These are phyloP conservation scores for Branchellion lobata DNA, from an alignment of 2,888 invertebrate genomes.

Conservation along the genomic window DNA sequence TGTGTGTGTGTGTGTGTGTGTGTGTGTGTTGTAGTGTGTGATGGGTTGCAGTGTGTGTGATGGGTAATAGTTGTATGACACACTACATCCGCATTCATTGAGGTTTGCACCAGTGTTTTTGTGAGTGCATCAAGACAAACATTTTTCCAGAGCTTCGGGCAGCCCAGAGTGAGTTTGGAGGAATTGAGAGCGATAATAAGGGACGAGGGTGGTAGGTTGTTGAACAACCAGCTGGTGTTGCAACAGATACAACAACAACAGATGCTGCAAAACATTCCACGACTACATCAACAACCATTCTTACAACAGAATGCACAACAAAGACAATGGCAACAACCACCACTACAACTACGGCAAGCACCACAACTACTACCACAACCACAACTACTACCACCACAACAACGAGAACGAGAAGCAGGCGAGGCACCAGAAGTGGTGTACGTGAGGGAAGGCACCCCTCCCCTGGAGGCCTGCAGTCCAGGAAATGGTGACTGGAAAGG, in stretches of 20 bases:
- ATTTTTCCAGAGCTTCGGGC: slow-evolving; percentile 34
- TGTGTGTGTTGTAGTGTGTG: too few relatives aligned
- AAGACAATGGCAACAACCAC: background rate
- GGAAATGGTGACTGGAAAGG: slow-evolving; percentile 59
- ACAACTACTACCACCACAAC: background rate
- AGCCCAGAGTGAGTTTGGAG: slow-evolving; percentile 57
- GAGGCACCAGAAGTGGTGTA: background rate
- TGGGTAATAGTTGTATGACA: too few relatives aligned
- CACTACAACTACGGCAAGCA: too few relatives aligned
- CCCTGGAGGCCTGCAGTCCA: slow-evolving; percentile 19
- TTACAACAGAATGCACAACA: background rate
- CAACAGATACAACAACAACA: background rate
- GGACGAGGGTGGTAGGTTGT: slow-evolving; percentile 49
- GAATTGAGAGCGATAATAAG: slow-evolving; percentile 58
- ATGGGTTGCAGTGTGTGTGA: too few relatives aligned
- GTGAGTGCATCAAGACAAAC: background rate
- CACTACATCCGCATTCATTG: too few relatives aligned
- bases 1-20: too few relatives aligned
- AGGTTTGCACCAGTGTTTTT: too few relatives aligned
- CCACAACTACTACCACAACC: background rate
- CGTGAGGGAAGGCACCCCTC: background rate
- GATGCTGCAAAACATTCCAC: background rate
- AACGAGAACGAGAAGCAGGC: background rate
- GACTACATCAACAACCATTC: background rate
- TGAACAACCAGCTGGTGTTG: slow-evolving; percentile 21